Conservation (phyloP, 2,888 invertebrate genomes). For the Scaptomyza flava region DNA sequence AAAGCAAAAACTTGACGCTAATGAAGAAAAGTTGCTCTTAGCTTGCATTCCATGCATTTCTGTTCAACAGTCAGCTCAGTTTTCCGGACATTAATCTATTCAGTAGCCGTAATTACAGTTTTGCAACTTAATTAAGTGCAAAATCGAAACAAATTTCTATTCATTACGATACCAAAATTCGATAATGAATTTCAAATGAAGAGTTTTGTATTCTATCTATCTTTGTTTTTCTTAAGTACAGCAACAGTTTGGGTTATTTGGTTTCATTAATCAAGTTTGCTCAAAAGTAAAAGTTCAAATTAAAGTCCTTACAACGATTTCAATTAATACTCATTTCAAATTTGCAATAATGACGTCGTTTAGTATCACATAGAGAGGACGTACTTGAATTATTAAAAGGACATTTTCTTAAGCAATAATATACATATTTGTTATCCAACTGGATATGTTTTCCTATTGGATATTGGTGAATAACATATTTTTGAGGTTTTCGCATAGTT, state of each 20-base stretch:
- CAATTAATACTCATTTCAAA: not conserved
- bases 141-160: slow-evolving; percentile 65
- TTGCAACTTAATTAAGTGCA: slow-evolving; percentile 55
- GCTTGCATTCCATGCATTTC: not conserved
- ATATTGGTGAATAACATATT: not conserved
- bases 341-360: slow-evolving; percentile 3
- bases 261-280: not conserved
- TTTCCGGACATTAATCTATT: slow-evolving; percentile 17
- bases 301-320: not conserved
- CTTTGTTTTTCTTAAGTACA: slow-evolving; percentile 17
- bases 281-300: not conserved
- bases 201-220: not conserved
- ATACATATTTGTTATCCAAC: no score
- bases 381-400: slow-evolving; percentile 18
- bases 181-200: not conserved
- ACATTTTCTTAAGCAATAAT: slow-evolving; percentile 9
- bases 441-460: not conserved
- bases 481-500: not conserved
- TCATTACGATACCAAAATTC: slow-evolving; percentile 32
- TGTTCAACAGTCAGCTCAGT: slow-evolving; percentile 15
- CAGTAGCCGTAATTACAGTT: slow-evolving; percentile 31
- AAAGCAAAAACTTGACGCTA: slow-evolving; percentile 60
- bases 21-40: slow-evolving; percentile 66
- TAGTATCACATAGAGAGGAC: slow-evolving; percentile 45
- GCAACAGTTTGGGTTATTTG: slow-evolving; percentile 17